These are phyloP conservation scores for Mythimna loreyi DNA, from an alignment of 2,888 invertebrate species.

Conservation along the genomic window DNA sequence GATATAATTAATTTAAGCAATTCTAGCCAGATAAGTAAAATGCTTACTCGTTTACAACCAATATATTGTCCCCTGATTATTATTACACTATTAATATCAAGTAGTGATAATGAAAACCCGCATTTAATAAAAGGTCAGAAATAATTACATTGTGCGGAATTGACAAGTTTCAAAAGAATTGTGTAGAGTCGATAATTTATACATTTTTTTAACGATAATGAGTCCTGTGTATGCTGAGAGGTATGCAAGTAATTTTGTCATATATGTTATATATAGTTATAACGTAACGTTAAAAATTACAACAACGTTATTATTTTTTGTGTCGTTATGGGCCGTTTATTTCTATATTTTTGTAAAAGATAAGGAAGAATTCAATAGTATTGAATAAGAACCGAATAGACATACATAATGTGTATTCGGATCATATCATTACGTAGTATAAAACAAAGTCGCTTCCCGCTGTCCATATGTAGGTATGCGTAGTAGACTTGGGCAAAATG, in stretches of 20 bases:
- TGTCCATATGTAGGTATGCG: too few species aligned
- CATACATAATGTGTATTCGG: too few species aligned
- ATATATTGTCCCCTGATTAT: constrained; percentile 46
- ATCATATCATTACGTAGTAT: too few species aligned
- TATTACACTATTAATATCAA: constrained; percentile 56
- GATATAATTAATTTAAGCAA: constrained; percentile 23
- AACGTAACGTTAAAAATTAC: constrained; percentile 12
- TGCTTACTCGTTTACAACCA: not conserved
- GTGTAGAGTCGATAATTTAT: constrained; percentile 45
- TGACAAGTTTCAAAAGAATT: constrained; percentile 52
- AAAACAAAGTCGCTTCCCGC: too few species aligned
- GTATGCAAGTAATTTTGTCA: constrained; percentile 27
- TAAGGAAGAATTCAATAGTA: not conserved
- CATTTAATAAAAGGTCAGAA: constrained; percentile 58
- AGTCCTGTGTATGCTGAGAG: constrained; percentile 4
- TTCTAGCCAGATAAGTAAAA: constrained; percentile 13
- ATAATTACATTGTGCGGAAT: constrained; percentile 52
- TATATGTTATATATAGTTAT: constrained; percentile 3
- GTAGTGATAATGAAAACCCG: constrained; percentile 44
- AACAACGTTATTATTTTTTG: constrained; percentile 14
- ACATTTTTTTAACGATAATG: constrained; percentile 29
- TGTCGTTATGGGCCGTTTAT: not conserved
- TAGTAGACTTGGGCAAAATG: too few species aligned
- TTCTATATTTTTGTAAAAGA: not conserved
- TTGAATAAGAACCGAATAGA: too few species aligned